These are phyloP conservation scores for Acrobeloides nanus DNA, from an alignment of 2,888 invertebrate genomes.

Conservation along the genomic window DNA sequence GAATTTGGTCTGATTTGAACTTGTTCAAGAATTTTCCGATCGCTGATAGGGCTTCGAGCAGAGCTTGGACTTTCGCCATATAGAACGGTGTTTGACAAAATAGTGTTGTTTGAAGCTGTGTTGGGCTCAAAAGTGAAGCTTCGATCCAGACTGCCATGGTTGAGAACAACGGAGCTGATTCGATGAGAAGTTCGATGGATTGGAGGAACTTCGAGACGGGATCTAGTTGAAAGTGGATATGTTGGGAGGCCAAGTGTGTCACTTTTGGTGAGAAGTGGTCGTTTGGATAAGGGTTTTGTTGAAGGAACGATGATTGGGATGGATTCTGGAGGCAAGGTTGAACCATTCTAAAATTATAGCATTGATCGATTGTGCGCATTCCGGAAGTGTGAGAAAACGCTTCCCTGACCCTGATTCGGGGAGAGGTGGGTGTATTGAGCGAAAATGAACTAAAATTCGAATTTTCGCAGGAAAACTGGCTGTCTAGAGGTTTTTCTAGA, in stretches of 20 bases:
- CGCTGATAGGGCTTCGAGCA: no score
- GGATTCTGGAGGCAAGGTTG: background rate
- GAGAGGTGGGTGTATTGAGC: no score
- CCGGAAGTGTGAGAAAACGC: background rate
- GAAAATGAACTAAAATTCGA: no score
- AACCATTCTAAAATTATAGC: background rate
- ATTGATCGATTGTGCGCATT: background rate
- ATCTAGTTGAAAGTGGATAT: background rate
- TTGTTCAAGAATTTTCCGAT: no score
- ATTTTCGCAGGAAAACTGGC: no score
- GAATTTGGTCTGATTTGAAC: no score
- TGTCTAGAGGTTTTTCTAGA: no score
- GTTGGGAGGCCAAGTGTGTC: slow-evolving; percentile 13
- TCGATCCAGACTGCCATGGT: slow-evolving; percentile 5
- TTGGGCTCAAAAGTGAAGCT: background rate
- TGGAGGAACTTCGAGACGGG: background rate
- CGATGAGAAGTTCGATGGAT: slow-evolving; percentile 7
- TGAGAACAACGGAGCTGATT: background rate
- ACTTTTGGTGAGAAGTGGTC: slow-evolving; percentile 9
- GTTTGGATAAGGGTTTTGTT: slow-evolving; percentile 5
- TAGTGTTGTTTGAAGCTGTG: no score
- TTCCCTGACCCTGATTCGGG: no score
- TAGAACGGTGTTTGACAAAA: no score
- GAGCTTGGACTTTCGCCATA: no score
- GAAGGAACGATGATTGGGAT: slow-evolving; percentile 4